phyloP scores from a whole-genome alignment of 2,888 invertebrate genomes.

The Temnothorax rugatulus region DNA sequence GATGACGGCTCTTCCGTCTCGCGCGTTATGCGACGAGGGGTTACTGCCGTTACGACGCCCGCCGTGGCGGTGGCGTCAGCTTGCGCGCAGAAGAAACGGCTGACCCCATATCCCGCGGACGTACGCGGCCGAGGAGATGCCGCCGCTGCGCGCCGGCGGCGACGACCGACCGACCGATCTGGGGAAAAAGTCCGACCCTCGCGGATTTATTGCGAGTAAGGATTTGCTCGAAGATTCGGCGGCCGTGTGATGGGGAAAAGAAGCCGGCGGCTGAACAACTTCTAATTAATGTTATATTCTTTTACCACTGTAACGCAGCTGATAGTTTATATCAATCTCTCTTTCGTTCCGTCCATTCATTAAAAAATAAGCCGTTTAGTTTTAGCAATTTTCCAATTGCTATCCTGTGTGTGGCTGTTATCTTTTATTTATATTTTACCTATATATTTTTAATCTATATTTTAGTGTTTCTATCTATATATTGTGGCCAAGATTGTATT shows the following conservation, averaged over 20 bases:
- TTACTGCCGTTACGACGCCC: slow-evolving; percentile 46
- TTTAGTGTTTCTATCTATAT: background rate
- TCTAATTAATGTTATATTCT: slow-evolving; percentile 35
- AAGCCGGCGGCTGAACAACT: background rate
- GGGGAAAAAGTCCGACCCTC: slow-evolving; percentile 41
- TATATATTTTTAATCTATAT: background rate
- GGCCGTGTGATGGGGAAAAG: background rate
- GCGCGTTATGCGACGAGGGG: slow-evolving; percentile 64
- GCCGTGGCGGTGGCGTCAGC: slow-evolving; percentile 73
- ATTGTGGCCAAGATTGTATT: background rate
- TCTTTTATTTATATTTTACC: background rate
- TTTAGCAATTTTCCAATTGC: background rate
- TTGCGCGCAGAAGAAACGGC: slow-evolving; percentile 72
- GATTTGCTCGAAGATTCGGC: slow-evolving; percentile 27
- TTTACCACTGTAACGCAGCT: background rate
- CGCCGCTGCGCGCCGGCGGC: background rate
- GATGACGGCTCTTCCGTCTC: slow-evolving; percentile 73
- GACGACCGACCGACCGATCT: background rate
- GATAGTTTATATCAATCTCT: background rate
- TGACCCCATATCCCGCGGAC: slow-evolving; percentile 61
- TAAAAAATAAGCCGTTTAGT: background rate
- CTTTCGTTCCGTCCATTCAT: background rate
- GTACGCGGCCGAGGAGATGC: slow-evolving; percentile 12
- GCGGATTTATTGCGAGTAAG: slow-evolving; percentile 47
- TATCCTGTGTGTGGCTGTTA: background rate